phyloP scores from a whole-genome alignment of 2,797 vertebrate species.

The Streptopelia turtur region DNA sequence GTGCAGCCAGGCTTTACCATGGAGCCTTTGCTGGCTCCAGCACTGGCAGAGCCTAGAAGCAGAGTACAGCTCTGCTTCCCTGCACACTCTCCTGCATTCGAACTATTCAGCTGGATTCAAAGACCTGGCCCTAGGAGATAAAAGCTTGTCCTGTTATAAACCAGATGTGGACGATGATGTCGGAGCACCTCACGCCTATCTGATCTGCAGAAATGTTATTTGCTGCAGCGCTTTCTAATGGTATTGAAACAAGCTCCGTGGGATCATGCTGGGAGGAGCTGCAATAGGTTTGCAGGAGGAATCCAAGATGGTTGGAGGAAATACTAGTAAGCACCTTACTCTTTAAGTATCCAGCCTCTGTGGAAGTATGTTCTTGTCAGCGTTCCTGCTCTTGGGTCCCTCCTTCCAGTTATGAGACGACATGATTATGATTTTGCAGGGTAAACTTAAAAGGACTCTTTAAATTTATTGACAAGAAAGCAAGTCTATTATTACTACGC shows the following conservation, averaged over 20 bases:
- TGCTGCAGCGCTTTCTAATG: not conserved
- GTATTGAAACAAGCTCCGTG: not conserved
- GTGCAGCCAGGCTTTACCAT: not conserved
- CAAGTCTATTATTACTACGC: not conserved
- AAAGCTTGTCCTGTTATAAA: not conserved
- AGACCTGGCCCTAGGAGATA: not conserved
- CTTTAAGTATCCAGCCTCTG: not conserved
- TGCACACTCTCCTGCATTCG: fast-evolving
- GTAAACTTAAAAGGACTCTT: not conserved
- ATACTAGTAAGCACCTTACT: not conserved
- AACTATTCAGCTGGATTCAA: not conserved
- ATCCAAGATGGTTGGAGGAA: not conserved
- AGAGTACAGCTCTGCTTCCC: not conserved
- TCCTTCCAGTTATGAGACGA: not conserved
- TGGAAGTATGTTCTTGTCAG: not conserved
- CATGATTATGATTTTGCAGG: not conserved
- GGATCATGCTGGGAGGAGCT: not conserved
- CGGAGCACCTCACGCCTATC: fast-evolving
- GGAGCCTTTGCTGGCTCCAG: not conserved
- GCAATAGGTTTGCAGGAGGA: not conserved
- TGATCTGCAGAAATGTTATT: not conserved
- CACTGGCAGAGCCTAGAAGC: not conserved
- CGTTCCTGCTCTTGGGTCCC: not conserved
- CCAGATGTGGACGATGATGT: not conserved
- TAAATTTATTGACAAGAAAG: not conserved